phyloP scores from a whole-genome alignment of 1,140 invertebrate genomes.

The Achroia grisella region DNA sequence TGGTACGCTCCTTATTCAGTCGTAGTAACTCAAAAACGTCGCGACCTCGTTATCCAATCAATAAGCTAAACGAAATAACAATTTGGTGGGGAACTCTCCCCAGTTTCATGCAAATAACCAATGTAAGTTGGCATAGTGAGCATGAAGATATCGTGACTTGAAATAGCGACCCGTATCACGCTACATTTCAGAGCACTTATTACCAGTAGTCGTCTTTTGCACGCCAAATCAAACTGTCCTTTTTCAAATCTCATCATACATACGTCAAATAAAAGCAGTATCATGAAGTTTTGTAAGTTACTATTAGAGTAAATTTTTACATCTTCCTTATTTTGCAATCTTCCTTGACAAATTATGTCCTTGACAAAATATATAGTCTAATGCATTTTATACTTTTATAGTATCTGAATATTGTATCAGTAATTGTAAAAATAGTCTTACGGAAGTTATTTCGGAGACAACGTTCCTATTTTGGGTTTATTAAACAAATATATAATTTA shows the following conservation, averaged over 20 bases:
- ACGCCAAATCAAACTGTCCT: constrained; percentile 36
- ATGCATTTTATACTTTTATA: no score
- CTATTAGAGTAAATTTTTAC: background rate
- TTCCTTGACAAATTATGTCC: no score
- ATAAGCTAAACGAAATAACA: constrained; percentile 11
- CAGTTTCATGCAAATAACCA: constrained; percentile 21
- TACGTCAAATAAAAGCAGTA: background rate
- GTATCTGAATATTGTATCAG: no score
- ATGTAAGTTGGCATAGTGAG: constrained; percentile 7
- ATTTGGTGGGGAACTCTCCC: constrained; percentile 8
- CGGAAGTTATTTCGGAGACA: background rate
- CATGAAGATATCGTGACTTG: constrained; percentile 59
- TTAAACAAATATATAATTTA: constrained; percentile 14
- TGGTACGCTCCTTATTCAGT: constrained; percentile 2
- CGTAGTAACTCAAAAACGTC: constrained; percentile 2
- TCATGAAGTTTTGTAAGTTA: constrained; percentile 46
- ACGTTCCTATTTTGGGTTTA: background rate
- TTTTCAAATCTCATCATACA: constrained; percentile 10
- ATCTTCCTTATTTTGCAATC: no score
- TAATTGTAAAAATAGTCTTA: background rate
- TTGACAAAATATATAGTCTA: no score
- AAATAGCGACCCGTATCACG: constrained; percentile 57
- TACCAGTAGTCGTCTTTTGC: constrained; percentile 46
- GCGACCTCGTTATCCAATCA: constrained; percentile 14
- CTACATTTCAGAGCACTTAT: constrained; percentile 44